Conservation (phyloP, 2,888 invertebrate genomes). For the Tiliacea aurago region DNA sequence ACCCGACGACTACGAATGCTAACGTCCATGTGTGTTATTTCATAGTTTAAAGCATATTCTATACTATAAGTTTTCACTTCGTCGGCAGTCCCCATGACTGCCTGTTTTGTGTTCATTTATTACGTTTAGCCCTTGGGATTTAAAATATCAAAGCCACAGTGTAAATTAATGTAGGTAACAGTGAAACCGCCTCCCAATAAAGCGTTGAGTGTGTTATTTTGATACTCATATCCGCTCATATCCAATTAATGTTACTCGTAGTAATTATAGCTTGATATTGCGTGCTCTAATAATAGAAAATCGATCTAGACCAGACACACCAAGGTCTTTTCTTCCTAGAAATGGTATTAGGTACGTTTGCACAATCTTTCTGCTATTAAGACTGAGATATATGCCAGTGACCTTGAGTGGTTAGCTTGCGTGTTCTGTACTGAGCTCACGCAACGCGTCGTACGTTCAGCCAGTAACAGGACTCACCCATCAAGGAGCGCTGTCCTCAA, state of each 20-base stretch:
- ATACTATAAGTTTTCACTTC: too few species aligned
- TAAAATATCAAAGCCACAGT: neutral
- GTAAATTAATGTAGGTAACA: neutral
- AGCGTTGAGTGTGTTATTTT: neutral
- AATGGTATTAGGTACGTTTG: neutral
- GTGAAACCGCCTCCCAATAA: neutral
- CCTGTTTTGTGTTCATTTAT: neutral
- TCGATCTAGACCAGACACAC: neutral
- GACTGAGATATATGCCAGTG: too few species aligned
- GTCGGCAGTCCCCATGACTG: too few species aligned
- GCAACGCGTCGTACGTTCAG: too few species aligned
- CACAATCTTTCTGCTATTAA: constrained; percentile 6
- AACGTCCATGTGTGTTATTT: too few species aligned
- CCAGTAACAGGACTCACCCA: too few species aligned
- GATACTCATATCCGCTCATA: neutral
- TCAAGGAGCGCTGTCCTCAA: too few species aligned
- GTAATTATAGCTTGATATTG: neutral
- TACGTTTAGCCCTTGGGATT: neutral
- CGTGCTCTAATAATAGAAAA: neutral
- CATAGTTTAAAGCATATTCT: too few species aligned
- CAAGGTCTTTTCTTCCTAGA: neutral
- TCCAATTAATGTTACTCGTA: neutral
- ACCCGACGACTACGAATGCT: too few species aligned
- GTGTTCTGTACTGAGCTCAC: too few species aligned
- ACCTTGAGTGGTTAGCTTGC: too few species aligned